These are phyloP conservation scores for Netta rufina DNA, from an alignment of 2,797 vertebrate species.

Conservation along the genomic window DNA sequence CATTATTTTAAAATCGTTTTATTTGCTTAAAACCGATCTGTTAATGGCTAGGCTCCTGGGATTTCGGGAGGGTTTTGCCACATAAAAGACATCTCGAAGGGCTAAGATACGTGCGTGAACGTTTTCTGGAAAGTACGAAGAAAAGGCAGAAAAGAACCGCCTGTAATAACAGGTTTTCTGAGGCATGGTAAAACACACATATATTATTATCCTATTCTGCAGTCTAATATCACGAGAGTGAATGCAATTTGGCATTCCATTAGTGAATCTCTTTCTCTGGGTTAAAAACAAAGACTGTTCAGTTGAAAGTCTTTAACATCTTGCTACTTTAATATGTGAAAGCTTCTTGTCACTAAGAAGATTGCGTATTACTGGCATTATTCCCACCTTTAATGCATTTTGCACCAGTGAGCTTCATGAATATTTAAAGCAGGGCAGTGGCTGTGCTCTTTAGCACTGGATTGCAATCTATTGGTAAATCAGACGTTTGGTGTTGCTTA, in stretches of 20 bases:
- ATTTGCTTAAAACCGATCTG: conserved; percentile 21
- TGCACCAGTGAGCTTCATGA: conserved; percentile 72
- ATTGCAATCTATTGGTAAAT: conserved; percentile 72
- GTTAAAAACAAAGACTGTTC: conserved; percentile 70
- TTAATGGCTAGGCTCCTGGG: background rate
- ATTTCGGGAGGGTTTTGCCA: background rate
- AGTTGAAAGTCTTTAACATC: conserved; percentile 74
- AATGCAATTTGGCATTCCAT: conserved; percentile 64
- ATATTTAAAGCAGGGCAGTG: conserved; percentile 77
- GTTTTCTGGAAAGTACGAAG: background rate
- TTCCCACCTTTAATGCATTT: conserved; percentile 79
- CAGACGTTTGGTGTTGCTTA: conserved; percentile 66
- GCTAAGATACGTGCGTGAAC: background rate
- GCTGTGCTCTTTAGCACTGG: conserved; percentile 51
- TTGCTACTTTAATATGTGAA: conserved; percentile 72
- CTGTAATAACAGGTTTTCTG: conserved; percentile 31
- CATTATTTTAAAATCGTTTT: conserved; percentile 38
- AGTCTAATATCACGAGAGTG: conserved; percentile 7
- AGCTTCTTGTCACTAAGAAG: conserved; percentile 71
- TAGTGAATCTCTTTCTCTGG: conserved; percentile 59
- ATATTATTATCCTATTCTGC: conserved; percentile 38
- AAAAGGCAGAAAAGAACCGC: conserved; percentile 12
- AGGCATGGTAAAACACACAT: background rate
- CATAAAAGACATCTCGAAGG: background rate
- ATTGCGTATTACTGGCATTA: conserved; percentile 66